Base-by-base conservation (phyloP, 2,888 invertebrate genomes). In the Troglohyphantes excavatus region DNA sequence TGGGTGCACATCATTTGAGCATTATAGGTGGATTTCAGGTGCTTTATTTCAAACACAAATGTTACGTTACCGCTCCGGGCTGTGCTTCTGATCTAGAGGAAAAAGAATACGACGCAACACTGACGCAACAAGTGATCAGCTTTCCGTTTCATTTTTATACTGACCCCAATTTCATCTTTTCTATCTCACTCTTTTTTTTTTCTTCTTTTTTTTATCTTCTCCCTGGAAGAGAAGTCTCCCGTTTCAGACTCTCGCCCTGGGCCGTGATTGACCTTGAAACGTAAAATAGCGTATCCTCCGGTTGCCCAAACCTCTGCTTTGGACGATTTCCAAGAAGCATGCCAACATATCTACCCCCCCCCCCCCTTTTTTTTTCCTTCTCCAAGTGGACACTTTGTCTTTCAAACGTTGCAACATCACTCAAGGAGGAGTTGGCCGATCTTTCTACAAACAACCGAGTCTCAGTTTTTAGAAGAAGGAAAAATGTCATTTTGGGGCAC, bases 221-320 rank as follows among this genome's bases (percentile, higher is more conserved):
- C 39, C 39, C 39, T 39, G 7, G 19, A 9, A 2, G 19, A n/a
- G 67, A 29, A 67, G 67, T 67, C 67, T 53, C 46, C 26, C n/a
- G 27, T 75, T 19, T 27, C 73, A 75, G 73, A 75, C 73, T 75
- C 46, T n/a, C 11, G 21, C 73, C 73, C 53, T 7, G 53, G 53
- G 73, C 26, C 53, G 53, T 53, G 26, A 26, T 75, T 75, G 73
- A 46, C 73, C 73, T 75, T 75, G 73, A 75, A 75, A 75, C 21
- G 27, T 17, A 26, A 53, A 29, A 27, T 23, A 23, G 63, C 63
- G 23, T 19, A 9, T 23, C 61, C 61, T 61, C 61, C 61, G 17
- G 9, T 2, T 9, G 2, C 1, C 19, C 13, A 7, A 19, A 21
- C 19, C 21, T 13, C 5, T 26, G 13, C 21, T 3, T 39, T 72